Conservation (phyloP, 2,888 invertebrate genomes). For the Melinaea menophilus region DNA sequence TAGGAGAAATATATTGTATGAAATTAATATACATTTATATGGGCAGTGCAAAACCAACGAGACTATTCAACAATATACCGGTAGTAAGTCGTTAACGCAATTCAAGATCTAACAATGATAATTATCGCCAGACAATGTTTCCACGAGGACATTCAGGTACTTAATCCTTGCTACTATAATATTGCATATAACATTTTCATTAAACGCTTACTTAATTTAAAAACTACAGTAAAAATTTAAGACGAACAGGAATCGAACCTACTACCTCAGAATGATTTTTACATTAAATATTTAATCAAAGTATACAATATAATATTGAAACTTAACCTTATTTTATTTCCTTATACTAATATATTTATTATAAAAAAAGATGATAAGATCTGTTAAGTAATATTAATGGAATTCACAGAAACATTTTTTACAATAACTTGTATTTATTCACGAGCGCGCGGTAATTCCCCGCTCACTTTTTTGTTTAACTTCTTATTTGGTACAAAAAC, state of each 20-base stretch:
- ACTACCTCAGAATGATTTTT: too few species aligned
- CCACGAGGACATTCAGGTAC: not conserved
- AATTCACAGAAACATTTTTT: not conserved
- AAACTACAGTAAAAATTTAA: too few species aligned
- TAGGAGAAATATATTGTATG: not conserved
- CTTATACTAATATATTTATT: not conserved
- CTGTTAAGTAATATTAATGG: not conserved
- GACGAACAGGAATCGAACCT: too few species aligned
- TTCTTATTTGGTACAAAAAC: too few species aligned
- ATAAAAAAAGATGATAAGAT: not conserved
- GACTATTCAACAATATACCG: slow-evolving; percentile 26
- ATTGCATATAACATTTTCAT: too few species aligned
- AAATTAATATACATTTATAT: not conserved
- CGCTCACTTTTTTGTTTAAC: not conserved
- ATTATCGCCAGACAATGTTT: slow-evolving; percentile 12
- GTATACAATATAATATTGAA: too few species aligned
- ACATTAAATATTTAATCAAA: too few species aligned
- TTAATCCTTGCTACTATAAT: not conserved
- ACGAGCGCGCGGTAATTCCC: not conserved
- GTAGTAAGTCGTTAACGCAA: slow-evolving; percentile 22
- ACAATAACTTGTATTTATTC: not conserved
- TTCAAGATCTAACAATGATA: slow-evolving; percentile 12
- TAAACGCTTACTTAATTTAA: too few species aligned
- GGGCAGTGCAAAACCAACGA: slow-evolving; percentile 19
- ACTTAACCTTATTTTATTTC: too few species aligned